Evolutionary conservation across 2,113 vertebrate species (phyloP), one percentile per base, ranked within the genome.

Genomic region (Mesitornis unicolor): DNA sequence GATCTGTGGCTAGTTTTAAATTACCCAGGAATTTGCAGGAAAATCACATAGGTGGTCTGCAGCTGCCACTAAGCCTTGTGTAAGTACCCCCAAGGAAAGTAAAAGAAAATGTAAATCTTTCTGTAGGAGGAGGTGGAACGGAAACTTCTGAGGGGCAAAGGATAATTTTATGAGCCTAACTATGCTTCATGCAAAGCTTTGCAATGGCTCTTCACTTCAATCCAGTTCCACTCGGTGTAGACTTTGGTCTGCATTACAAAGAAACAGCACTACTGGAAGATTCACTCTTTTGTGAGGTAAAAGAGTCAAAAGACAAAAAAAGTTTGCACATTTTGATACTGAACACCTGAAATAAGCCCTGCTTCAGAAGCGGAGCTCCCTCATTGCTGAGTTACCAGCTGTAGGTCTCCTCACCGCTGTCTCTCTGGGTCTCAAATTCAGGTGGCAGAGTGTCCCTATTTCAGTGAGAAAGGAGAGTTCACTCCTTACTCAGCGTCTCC

Each of bases 221-320:
- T 61, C 9, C 31, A 10, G 38, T 59, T 82, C 64, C 48, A 48
- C 24, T 63, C 76, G 54, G 45, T 16, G 38, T 10, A 48, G 12
- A 10, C 68, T 90, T 78, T 47, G 22, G 76, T 84, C 68, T 86
- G 21, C 42, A 26, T 45, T 68, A 85, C 42, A 82, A 71, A 89
- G 89, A 42, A 84, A 35, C 38, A 68, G 43, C 28, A 31, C 45
- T 86, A 61, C 38, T 33, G 45, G 68, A 84, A 87, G 56, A 71
- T 64, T 84, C 28, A 6, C 16, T 78, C 76, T 95, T 95, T 93
- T 40, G 71, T 75, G 91, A 91, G 71, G 42, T 77, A 83, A 45
- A 89, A 93, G 63, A 54, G 70, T 90, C 76, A 88, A 88, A 87
- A 77, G 59, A 74, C 48, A 90, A 64, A 86, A 88, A 38, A 84